Evolutionary conservation across 92 coral and sea anemone species (phyloP).

Genomic region (Epizoanthus stellaris): DNA sequence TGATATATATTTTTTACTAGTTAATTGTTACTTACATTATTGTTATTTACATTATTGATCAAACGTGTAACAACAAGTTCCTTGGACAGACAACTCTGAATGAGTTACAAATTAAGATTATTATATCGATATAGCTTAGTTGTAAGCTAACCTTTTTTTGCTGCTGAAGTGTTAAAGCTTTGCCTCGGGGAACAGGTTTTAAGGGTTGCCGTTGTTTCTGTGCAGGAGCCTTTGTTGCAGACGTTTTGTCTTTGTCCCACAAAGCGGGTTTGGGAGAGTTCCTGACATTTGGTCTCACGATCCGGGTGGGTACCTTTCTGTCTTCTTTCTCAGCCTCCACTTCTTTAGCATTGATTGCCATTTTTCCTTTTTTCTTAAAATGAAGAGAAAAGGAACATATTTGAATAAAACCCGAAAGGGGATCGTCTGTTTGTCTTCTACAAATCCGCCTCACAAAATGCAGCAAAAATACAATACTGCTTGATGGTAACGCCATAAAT

Average conservation of each 20-base stretch:
- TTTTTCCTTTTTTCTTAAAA: conserved; percentile 30
- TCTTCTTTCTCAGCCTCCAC: conserved; percentile 43
- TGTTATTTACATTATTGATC: too few relatives aligned
- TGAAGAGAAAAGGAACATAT: not conserved
- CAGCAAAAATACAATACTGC: too few relatives aligned
- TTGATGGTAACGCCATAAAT: too few relatives aligned
- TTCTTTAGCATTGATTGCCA: not conserved
- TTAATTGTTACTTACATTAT: too few relatives aligned
- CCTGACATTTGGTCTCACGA: conserved; percentile 83
- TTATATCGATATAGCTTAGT: too few relatives aligned
- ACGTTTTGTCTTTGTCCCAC: conserved; percentile 61
- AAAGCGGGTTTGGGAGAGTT: conserved; percentile 88
- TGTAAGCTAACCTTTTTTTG: conserved; percentile 77
- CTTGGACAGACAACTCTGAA: too few relatives aligned
- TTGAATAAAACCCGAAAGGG: too few relatives aligned
- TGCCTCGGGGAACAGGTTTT: conserved; percentile 78
- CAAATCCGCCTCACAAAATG: too few relatives aligned
- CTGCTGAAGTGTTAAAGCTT: conserved; percentile 62
- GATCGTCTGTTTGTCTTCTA: too few relatives aligned
- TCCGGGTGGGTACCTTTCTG: conserved; percentile 70
- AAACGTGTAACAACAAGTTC: too few relatives aligned
- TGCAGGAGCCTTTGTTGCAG: conserved; percentile 35
- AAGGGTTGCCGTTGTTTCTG: conserved; percentile 44
- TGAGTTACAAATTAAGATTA: too few relatives aligned
- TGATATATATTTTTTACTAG: too few relatives aligned